Evolutionary conservation across 2,888 invertebrate genomes (phyloP).

Genomic region (Celastrina argiolus): DNA sequence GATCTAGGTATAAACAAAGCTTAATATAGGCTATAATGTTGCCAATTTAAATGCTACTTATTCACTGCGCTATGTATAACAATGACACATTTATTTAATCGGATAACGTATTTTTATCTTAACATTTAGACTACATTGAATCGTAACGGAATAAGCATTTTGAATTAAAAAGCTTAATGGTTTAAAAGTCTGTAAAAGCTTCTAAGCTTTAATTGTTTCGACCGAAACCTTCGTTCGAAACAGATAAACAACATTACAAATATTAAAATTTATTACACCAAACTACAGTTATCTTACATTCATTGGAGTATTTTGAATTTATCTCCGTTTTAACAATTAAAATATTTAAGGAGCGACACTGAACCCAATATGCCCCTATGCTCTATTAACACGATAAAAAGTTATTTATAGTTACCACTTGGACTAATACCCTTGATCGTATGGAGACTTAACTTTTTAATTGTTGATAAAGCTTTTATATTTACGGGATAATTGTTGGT

Average conservation of each 20-base stretch:
- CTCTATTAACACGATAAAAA: constrained; percentile 53
- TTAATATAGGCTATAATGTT: no score
- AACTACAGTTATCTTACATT: constrained; percentile 14
- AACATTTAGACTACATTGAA: no score
- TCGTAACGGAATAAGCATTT: no score
- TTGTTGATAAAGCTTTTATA: background rate
- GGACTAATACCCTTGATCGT: constrained; percentile 9
- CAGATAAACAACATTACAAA: background rate
- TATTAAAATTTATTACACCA: constrained; percentile 2
- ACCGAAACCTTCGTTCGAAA: background rate
- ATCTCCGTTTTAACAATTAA: constrained; percentile 24
- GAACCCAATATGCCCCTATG: constrained; percentile 48
- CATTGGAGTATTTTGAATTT: constrained; percentile 12
- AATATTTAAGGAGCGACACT: constrained; percentile 30
- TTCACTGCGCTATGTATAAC: no score
- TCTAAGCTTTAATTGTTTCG: background rate
- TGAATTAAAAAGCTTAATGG: no score
- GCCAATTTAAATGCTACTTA: no score
- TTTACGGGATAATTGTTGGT: background rate
- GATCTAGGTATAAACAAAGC: no score
- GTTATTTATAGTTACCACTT: constrained; percentile 57
- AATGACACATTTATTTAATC: no score
- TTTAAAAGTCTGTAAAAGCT: background rate
- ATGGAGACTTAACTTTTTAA: constrained; percentile 22
- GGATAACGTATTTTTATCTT: no score